These are phyloP conservation scores for Mastomys coucha DNA, from an alignment of 2,113 vertebrate genomes.

Conservation along the genomic window DNA sequence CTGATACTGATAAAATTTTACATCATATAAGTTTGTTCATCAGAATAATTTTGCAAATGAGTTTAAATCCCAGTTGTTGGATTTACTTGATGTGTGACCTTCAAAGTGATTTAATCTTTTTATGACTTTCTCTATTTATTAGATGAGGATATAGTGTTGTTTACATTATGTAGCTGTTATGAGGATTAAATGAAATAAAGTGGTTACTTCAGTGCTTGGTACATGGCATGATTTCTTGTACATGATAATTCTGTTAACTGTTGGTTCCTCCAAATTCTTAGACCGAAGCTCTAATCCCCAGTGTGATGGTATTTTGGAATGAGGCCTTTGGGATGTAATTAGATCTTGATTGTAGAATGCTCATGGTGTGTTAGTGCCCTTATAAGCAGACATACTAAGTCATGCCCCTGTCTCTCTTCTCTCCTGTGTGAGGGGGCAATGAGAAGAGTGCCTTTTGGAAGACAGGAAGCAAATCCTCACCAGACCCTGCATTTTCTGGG, in stretches of 20 bases:
- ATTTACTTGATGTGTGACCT: constrained; percentile 6
- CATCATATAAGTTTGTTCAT: constrained; percentile 44
- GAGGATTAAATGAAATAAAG: constrained; percentile 50
- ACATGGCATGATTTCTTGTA: constrained; percentile 20
- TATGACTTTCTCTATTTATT: constrained; percentile 30
- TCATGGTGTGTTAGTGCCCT: background rate
- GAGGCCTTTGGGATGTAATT: background rate
- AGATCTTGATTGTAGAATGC: background rate
- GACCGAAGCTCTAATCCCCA: background rate
- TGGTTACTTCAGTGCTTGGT: constrained; percentile 41
- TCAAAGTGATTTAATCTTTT: constrained; percentile 48
- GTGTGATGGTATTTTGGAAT: constrained; percentile 1
- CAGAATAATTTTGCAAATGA: constrained; percentile 61
- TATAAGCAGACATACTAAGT: background rate
- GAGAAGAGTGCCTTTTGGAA: background rate
- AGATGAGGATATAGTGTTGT: constrained; percentile 44
- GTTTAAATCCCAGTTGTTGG: constrained; percentile 41
- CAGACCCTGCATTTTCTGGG: background rate
- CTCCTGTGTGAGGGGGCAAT: background rate
- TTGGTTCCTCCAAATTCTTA: background rate
- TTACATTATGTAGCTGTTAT: constrained; percentile 40
- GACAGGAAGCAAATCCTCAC: background rate
- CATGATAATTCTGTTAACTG: background rate
- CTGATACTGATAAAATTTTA: constrained; percentile 36
- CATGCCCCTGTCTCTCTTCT: background rate